Evolutionary conservation across 2,113 vertebrate species (phyloP), one percentile per base, ranked within the genome.

Genomic region (Cyprichromis sp.): DNA sequence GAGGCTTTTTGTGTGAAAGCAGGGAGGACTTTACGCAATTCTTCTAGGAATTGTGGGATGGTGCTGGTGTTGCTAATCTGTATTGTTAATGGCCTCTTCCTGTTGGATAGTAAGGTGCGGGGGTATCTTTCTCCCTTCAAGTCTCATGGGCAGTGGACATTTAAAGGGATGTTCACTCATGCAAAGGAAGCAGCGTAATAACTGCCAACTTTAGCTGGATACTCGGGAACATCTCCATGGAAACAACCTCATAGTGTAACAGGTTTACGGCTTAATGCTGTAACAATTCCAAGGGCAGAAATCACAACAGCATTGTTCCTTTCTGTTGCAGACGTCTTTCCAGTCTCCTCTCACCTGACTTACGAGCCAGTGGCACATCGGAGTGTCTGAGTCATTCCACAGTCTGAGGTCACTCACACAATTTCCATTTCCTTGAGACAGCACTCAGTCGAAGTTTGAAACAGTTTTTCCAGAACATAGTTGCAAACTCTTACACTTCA

Each of bases 81-180:
- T 68, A 57, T 82, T 91, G 87, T 71, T 94, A 91, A 93, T 93
- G 90, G 68, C 24, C 88, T 86, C 79, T 89, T 89, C 86, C 83
- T 88, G 93, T 89, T 89, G 90, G 89, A 89, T 55, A 59, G 42
- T 59, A 82, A 89, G 29, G 45, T 47, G 38, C n/a, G 17, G 85
- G 82, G 83, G 57, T 87, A 78, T 87, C 84, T 34, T 79, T 93
- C 83, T 87, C n/a, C 71, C 40, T 13, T 76, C 50, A 29, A 26
- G 71, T 90, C 90, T 83, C 81, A 26, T 54, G 87, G 87, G 90
- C 36, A 83, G 61, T 68, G 24, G 79, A 40, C 76, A 40, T 89
- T 84, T 86, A 81, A 86, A 82, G 31, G 9, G 73, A 91, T 85
- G 86, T 80, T 89, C 80, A 54, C 21, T 84, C 85, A 85, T 87